Conservation (phyloP, 2,797 vertebrate genomes). For the Potorous gilbertii region DNA sequence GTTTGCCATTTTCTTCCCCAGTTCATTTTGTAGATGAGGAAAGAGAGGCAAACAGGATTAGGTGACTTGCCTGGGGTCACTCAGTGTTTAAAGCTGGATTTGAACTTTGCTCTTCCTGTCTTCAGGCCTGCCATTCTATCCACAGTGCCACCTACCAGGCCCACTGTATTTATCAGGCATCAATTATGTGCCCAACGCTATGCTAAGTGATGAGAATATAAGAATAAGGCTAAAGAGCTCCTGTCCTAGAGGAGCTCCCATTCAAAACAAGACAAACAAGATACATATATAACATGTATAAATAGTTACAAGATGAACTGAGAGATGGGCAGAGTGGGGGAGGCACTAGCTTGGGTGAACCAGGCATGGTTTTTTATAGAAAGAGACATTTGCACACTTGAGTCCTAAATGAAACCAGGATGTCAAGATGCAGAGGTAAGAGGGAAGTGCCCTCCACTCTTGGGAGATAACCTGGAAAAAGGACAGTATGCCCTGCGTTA, state of each 20-base stretch:
- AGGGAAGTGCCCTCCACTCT: not conserved
- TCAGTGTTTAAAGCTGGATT: not conserved
- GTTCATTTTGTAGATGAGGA: slow-evolving; percentile 25
- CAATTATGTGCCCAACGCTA: not conserved
- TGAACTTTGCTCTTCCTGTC: not conserved
- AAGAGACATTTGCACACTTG: not conserved
- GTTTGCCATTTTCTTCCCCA: not conserved
- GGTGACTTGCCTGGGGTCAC: not conserved
- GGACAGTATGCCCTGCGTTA: not conserved
- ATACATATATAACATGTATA: not conserved
- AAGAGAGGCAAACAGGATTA: not conserved
- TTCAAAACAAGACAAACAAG: not conserved
- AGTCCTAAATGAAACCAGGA: not conserved
- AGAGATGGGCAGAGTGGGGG: not conserved
- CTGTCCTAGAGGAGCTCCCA: not conserved
- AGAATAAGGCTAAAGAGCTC: not conserved
- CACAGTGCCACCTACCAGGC: not conserved
- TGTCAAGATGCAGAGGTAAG: not conserved
- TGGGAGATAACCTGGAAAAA: not conserved
- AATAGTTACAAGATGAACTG: not conserved
- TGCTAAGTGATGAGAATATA: not conserved
- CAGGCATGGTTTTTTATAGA: not conserved
- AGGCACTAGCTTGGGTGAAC: not conserved
- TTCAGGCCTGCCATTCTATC: slow-evolving; percentile 3
- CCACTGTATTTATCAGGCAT: not conserved